Base-by-base conservation (phyloP, 2,888 invertebrate genomes). In the Dasysyrphus tricinctus region DNA sequence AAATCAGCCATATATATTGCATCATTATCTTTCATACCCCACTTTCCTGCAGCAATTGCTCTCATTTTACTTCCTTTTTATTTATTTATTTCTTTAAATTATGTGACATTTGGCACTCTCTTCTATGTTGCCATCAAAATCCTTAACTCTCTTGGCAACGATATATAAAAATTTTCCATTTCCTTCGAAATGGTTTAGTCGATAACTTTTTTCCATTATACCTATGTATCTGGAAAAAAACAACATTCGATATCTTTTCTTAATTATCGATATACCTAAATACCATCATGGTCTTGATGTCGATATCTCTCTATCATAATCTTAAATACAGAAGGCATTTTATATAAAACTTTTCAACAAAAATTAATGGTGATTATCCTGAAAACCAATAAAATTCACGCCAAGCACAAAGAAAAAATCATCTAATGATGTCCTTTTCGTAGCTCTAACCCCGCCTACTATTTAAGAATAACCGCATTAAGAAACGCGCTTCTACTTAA, bases 321-420 rank as follows among this genome's bases (percentile, higher is more conserved):
- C 65, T 39, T n/a, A n/a, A n/a, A 54, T 19, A n/a, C n/a, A 65
- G 14, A 69, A 39, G 57, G 32, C 34, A 37, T 37, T 61, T 42
- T n/a, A 37, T 65, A 39, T 2, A 54, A 69, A 37, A 47, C 16
- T 63, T 70, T 75, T 59, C 51, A 42, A 63, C 29, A 51, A 49
- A 24, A 84, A 72, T 75, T 75, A 84, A 84, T 80, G 80, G 34
- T 73, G 80, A 84, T 80, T 80, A 80, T 84, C 80, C 72, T 76
- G 51, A 65, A 80, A 84, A 72, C 72, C 80, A 80, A 84, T 84
- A 80, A 84, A 80, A 84, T 73, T 80, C 80, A 80, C 80, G 24
- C 76, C 76, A 79, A 65, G 59, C 63, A 59, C 63, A 78, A 72
- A 59, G 65, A 37, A 79, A n/a, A 24, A 79, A 74, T 63, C 65